Base-by-base conservation (phyloP, 2,113 vertebrate genomes). In the Sorex fumeus region DNA sequence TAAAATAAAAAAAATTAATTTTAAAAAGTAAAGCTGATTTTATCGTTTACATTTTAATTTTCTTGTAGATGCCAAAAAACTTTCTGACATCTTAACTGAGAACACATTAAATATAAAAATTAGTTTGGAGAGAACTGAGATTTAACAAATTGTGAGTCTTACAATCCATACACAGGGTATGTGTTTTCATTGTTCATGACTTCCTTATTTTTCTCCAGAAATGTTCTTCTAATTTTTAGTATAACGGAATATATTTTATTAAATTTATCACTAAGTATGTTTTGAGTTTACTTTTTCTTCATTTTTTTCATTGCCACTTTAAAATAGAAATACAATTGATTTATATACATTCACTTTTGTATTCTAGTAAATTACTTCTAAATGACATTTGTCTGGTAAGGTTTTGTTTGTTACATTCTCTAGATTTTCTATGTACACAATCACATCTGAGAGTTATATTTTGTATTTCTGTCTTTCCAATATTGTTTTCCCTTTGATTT, bases 1-100 rank as follows among this genome's bases (percentile, higher is more conserved):
- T 40, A 40, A 40, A 40, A 40, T n/a, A n/a, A n/a, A n/a, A n/a
- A n/a, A n/a, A n/a, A n/a, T n/a, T n/a, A n/a, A n/a, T n/a, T n/a
- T n/a, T n/a, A n/a, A 40, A 40, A 40, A 40, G 7, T 40, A 40
- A 40, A 40, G 40, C 3, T 40, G 40, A 91, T 57, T 86, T 91
- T 34, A 11, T 7, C 76, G 72, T 43, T 90, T 76, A 57, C 69
- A 92, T 84, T 67, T 36, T n/a, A 82, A 64, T 92, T 57, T 94
- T 40, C 15, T 75, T 21, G 4, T 23, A 89, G 69, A 28, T n/a
- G 1, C 6, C 19, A 30, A 90, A 50, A 75, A 85, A 77, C 18
- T 23, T 34, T 3, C 13, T 32, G 19, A 27, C 15, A 77, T 80
- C 88, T 81, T 86, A 12, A 88, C 43, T 50, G 28, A 10, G 36